Conservation (phyloP, 1,140 invertebrate genomes). For the Drosophila nasuta region DNA sequence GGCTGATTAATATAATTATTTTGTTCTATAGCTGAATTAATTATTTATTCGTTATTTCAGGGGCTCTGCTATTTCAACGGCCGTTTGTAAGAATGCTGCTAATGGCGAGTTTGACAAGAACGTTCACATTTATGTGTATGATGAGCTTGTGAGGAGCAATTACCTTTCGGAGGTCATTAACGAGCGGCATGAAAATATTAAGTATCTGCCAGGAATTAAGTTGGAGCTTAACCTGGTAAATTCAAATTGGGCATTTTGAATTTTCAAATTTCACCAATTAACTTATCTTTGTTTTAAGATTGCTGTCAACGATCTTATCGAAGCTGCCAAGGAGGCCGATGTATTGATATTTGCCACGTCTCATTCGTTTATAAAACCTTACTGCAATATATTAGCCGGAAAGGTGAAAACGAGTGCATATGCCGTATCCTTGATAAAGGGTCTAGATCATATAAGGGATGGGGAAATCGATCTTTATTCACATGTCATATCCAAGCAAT, state of each 20-base stretch:
- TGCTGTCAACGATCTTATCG: conserved; percentile 96
- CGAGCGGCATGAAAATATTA: conserved; percentile 65
- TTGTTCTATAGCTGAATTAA: background rate
- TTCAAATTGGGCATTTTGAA: background rate
- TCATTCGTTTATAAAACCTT: conserved; percentile 95
- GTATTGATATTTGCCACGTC: conserved; percentile 98
- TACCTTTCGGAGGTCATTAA: conserved; percentile 64
- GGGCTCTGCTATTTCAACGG: conserved; percentile 69
- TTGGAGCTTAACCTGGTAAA: conserved; percentile 63
- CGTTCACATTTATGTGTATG: conserved; percentile 66
- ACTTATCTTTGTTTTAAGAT: conserved; percentile 87
- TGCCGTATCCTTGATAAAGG: conserved; percentile 98
- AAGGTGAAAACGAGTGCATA: conserved; percentile 96
- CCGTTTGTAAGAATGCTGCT: conserved; percentile 56
- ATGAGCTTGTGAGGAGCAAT: conserved; percentile 52
- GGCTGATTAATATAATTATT: background rate
- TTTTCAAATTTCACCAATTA: too few relatives aligned
- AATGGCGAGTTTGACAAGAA: conserved; percentile 39
- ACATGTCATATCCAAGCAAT: conserved; percentile 90
- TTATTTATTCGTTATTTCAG: conserved; percentile 28
- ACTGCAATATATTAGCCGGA: conserved; percentile 93
- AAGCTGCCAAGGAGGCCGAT: conserved; percentile 95
- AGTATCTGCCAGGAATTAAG: conserved; percentile 66
- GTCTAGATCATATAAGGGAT: conserved; percentile 93
- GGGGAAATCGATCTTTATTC: conserved; percentile 97